Percentiles rank a stretch among this genome's conserved stretches.
phyloP scores from a whole-genome alignment of 1,140 invertebrate genomes.

The Galleria mellonella region DNA sequence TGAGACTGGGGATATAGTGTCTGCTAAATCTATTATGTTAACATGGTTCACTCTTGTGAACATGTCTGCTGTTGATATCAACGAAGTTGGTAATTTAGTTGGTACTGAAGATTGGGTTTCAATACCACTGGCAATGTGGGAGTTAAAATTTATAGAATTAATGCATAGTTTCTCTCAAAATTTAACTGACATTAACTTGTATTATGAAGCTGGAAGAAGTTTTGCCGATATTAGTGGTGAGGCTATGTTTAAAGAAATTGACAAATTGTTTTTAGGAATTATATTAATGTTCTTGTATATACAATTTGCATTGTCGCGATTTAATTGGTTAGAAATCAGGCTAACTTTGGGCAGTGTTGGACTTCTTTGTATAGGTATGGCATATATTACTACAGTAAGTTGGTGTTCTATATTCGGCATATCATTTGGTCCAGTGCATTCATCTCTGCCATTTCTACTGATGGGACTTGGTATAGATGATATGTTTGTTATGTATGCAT shows the following conservation, averaged over 20 bases:
- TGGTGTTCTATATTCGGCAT: slow-evolving; percentile 83
- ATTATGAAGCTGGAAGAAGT: slow-evolving; percentile 80
- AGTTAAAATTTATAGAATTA: slow-evolving; percentile 76
- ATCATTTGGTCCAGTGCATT: slow-evolving; percentile 87
- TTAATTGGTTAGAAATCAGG: slow-evolving; percentile 83
- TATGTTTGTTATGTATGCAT: slow-evolving; percentile 88
- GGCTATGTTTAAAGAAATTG: slow-evolving; percentile 83
- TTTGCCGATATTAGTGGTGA: slow-evolving; percentile 82
- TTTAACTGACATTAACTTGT: slow-evolving; percentile 62
- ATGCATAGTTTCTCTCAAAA: slow-evolving; percentile 58
- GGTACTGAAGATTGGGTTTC: slow-evolving; percentile 86
- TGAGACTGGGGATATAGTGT: slow-evolving; percentile 76
- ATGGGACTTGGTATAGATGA: slow-evolving; percentile 89
- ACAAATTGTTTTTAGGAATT: slow-evolving; percentile 81
- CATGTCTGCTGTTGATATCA: slow-evolving; percentile 78
- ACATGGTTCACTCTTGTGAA: slow-evolving; percentile 80
- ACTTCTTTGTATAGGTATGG: slow-evolving; percentile 82
- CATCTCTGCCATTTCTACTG: slow-evolving; percentile 86
- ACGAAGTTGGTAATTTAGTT: slow-evolving; percentile 79
- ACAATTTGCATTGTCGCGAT: slow-evolving; percentile 82
- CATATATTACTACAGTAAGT: slow-evolving; percentile 83
- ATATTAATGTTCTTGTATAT: slow-evolving; percentile 84
- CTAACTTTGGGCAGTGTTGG: slow-evolving; percentile 80
- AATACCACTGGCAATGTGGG: slow-evolving; percentile 78
- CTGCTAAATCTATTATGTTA: slow-evolving; percentile 78